Evolutionary conservation across 35 echinoderm and acorn worm species (phyloP), one percentile per base, ranked within the genome.

Genomic region (Ptychodera flava): DNA sequence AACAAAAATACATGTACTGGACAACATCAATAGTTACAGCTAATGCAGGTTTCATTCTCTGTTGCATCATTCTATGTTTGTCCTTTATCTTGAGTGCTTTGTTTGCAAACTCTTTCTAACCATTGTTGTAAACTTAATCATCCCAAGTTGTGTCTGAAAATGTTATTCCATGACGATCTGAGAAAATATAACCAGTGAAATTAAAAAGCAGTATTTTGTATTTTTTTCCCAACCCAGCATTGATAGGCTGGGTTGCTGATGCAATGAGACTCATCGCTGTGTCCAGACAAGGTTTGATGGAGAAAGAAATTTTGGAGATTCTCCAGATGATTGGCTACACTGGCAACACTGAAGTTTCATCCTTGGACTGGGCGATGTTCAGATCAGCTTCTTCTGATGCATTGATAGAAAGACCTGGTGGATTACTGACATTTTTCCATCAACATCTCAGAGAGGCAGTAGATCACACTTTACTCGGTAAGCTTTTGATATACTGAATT

Each of bases 361-460:
- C 83, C 76, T 94, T 99, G 91, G 92, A 99, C 76, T 94, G 94
- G 79, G 92, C 93, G 16, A 78, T 92, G 34, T 99, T 99, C 76
- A 83, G 96, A 64, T 90, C 93, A 15, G 96, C 93, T 29, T 92
- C 96, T 32, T 94, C 91, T 85, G 88, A 94, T 89, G 90, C 90
- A 33, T 84, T 99, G 12, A 88, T 94, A 27, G 96, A 99, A 36
- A 90, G 88, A 36, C 92, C 92, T 36, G 96, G 91, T 27, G 96
- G 96, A 28, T 83, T 99, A 10, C 78, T 99, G 32, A 90, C 80
- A 1, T 99, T 99, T 53, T 94, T 89, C 78, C 96, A 99, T 37
- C 90, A 99, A 37, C 90, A 99, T 81, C 80, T 99, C 10, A 88
- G 93, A 33, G 93, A 99, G 76, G 93, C 96, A 0, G 93, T 99